Evolutionary conservation across 2,888 invertebrate species (phyloP).

Genomic region (Lycia hirtaria): DNA sequence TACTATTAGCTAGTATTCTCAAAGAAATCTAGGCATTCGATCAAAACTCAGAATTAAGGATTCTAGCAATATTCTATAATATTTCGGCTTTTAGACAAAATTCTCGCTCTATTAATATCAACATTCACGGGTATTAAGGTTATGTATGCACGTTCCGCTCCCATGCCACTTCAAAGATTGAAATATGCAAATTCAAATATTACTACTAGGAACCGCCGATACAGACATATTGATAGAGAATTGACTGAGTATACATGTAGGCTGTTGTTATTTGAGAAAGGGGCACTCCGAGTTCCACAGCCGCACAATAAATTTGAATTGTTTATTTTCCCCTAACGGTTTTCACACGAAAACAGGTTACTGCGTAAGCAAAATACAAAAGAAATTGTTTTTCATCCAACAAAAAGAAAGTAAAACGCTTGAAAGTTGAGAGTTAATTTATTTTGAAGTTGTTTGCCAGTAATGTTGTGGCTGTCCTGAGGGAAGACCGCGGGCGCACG

Average conservation of each 20-base stretch:
- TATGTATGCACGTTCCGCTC: conserved; percentile 9
- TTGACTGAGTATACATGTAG: conserved; percentile 20
- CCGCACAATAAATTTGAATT: conserved; percentile 32
- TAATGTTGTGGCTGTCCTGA: conserved; percentile 79
- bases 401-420: conserved; percentile 79
- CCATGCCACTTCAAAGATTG: conserved; percentile 24
- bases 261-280: conserved; percentile 8
- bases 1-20: no score
- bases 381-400: conserved; percentile 77
- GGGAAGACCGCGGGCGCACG: conserved; percentile 69
- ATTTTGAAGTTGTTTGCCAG: conserved; percentile 83
- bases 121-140: background rate
- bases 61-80: no score
- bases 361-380: conserved; percentile 72
- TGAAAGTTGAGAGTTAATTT: conserved; percentile 83
- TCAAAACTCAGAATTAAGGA: no score
- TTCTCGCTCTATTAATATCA: background rate
- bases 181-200: conserved; percentile 34
- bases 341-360: conserved; percentile 56
- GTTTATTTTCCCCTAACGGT: conserved; percentile 49
- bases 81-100: no score
- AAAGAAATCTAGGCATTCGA: no score
- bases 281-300: conserved; percentile 12
- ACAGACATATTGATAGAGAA: conserved; percentile 17
- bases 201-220: conserved; percentile 1